Evolutionary conservation across 2,113 vertebrate species (phyloP), one percentile per base, ranked within the genome.

Genomic region (Brienomyrus longianalis): DNA sequence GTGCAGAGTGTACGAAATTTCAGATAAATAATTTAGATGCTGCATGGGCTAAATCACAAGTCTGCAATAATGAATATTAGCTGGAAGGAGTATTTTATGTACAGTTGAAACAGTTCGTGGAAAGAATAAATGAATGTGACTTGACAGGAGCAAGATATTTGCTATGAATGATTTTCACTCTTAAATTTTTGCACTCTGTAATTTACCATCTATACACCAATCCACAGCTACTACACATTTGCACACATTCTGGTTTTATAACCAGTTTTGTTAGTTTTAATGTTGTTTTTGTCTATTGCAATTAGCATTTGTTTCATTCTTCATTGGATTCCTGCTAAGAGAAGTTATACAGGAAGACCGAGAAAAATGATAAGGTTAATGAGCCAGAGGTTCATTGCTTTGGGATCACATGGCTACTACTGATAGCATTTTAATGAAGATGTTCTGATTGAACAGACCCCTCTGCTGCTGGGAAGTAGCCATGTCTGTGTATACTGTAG

Each of bases 391-490:
- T 80, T 31, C 15, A 21, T 35, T 80, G 35, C 35, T 80, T 80
- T 31, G n/a, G 62, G 27, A 10, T 70, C 62, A 31, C 10, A 70
- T 70, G n/a, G 13, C 27, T 31, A n/a, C n/a, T 31, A 88, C 39
- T 62, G 89, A 48, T 48, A 27, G 23, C 8, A 47, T 89, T 85
- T 92, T 90, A 92, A 70, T 70, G n/a, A 11, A 90, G 87, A 77
- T 89, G 62, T 84, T 62, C 43, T 90, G 89, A 91, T 90, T 62
- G 77, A 90, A 66, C 90, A 88, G 90, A 90, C 80, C 87, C 89
- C 51, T 88, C 39, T 19, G 66, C 13, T 77, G 84, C 88, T 87
- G 39, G 31, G 54, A 47, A n/a, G 43, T 62, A 45, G 45, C 86
- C 10, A 10, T n/a, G 15, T 8, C n/a, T 23, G 27, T n/a, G 35